These are phyloP conservation scores for Empidonax traillii DNA, from an alignment of 2,113 vertebrate species.

Conservation along the genomic window DNA sequence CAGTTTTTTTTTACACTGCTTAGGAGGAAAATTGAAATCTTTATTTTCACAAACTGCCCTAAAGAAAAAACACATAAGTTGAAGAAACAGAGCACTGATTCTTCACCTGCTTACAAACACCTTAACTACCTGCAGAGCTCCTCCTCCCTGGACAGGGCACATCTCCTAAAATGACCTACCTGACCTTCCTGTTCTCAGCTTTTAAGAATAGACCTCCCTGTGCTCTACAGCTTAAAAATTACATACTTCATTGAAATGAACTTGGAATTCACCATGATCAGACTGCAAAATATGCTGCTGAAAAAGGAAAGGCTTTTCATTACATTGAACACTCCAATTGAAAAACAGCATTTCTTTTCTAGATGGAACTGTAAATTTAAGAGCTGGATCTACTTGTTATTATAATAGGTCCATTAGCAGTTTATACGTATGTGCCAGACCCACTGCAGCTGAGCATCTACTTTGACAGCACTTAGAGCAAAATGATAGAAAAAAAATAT, in stretches of 20 bases:
- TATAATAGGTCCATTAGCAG: not conserved
- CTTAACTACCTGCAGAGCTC: not conserved
- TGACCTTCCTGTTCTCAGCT: not conserved
- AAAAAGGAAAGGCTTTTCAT: not conserved
- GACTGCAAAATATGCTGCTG: not conserved
- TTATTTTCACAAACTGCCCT: not conserved
- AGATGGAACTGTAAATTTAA: not conserved
- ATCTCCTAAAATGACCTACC: not conserved
- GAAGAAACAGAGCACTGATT: not conserved
- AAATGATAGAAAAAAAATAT: not conserved
- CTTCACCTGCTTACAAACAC: not conserved
- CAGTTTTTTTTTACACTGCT: not conserved
- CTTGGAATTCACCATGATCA: not conserved
- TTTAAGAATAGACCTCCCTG: not conserved
- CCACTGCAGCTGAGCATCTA: not conserved
- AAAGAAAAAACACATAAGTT: not conserved
- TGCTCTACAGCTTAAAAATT: not conserved
- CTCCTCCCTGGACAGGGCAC: not conserved
- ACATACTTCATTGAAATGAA: not conserved
- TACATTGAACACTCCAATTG: not conserved
- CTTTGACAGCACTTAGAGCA: not conserved
- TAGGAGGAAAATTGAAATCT: not conserved
- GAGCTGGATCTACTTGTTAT: not conserved
- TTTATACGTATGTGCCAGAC: not conserved
- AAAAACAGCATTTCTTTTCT: not conserved